phyloP scores from a whole-genome alignment of 1,140 invertebrate species.

The Macrocentrus cingulum region DNA sequence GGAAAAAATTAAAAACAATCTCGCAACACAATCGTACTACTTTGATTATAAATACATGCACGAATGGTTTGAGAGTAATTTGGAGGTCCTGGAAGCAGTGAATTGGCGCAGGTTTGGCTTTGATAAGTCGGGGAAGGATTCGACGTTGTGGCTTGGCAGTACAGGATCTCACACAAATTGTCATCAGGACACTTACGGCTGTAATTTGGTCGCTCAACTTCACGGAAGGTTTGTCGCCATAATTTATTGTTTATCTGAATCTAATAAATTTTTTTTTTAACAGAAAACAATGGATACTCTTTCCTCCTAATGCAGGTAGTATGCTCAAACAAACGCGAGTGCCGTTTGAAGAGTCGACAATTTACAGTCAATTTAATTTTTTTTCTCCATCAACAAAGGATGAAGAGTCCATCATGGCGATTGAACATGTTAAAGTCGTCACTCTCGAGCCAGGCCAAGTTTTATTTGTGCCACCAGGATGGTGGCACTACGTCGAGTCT shows the following conservation, averaged over 20 bases:
- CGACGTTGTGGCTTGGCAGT: constrained; percentile 89
- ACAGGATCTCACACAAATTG: constrained; percentile 88
- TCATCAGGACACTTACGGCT: constrained; percentile 93
- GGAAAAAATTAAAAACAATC: constrained; percentile 47
- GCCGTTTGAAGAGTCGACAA: constrained; percentile 95
- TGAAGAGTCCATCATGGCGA: constrained; percentile 32
- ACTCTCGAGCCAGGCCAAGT: constrained; percentile 81
- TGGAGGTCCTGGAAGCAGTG: constrained; percentile 67
- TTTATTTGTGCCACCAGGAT: constrained; percentile 83
- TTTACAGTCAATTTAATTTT: constrained; percentile 86
- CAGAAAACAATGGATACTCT: constrained; percentile 93
- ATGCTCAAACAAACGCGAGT: constrained; percentile 78
- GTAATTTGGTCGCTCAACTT: constrained; percentile 88
- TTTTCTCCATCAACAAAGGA: constrained; percentile 62
- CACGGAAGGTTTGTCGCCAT: constrained; percentile 79
- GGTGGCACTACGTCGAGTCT: constrained; percentile 97
- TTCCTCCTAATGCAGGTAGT: constrained; percentile 74
- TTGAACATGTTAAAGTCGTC: constrained; percentile 56
- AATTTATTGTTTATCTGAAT: constrained; percentile 8
- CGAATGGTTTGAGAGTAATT: constrained; percentile 66
- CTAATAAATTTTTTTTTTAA: constrained; percentile 14
- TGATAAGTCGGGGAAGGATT: constrained; percentile 68
- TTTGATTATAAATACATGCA: constrained; percentile 85
- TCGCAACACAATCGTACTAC: constrained; percentile 68
- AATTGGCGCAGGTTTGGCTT: constrained; percentile 79